Base-by-base conservation (phyloP, 2,797 vertebrate genomes). In the Oryzias sinensis region DNA sequence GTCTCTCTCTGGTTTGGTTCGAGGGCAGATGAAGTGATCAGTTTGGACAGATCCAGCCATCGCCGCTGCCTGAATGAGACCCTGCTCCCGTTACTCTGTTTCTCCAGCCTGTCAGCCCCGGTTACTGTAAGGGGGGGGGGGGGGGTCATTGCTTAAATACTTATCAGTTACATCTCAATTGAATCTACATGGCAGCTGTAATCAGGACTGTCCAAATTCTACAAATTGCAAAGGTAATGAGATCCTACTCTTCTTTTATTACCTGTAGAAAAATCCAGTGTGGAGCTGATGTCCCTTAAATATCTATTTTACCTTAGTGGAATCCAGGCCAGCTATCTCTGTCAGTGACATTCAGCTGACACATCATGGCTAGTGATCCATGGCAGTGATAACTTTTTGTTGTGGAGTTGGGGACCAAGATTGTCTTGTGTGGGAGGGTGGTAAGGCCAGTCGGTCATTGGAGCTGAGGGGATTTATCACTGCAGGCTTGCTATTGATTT, bases 401-500 rank as follows among this genome's bases (percentile, higher is more conserved):
- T 87, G 83, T 89, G 88, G 89, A 81, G 79, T 67, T 59, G 52
- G 75, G 72, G 81, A 64, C 73, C 54, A 37, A 84, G 85, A 86
- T 85, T 84, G 88, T 87, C 88, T 82, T 89, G 85, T 82, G 86
- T 72, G 77, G 27, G 68, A 60, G 70, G 72, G 75, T 79, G 83
- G 83, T 83, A 79, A 79, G 85, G 75, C 81, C 76, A 70, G 80
- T 82, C 74, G 68, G 80, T 86, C 82, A 87, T 81, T 59, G 72
- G 81, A 81, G 79, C 76, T 41, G 72, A 42, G 67, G 79, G 83
- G 84, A 89, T 90, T 89, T 88, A 90, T 86, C 86, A 77, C 81
- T 58, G 65, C 75, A 65, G 63, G 80, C 81, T 79, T 77, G 56
- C 67, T 87, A 90, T 90, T 87, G 90, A 91, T 91, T 89, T 84